Evolutionary conservation across 2,888 invertebrate species (phyloP).

Genomic region (Polylopha cassiicola): DNA sequence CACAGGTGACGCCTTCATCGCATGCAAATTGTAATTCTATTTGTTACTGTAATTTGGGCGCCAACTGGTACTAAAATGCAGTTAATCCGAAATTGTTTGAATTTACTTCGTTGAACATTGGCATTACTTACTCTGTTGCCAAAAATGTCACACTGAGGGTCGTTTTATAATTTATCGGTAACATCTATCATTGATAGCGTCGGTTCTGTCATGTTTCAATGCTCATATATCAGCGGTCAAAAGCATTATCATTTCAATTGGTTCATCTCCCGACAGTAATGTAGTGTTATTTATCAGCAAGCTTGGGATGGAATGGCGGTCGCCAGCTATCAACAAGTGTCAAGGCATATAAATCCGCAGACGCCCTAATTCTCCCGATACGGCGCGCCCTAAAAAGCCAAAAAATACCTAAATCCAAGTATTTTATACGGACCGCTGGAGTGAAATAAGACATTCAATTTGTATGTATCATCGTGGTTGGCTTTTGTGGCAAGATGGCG

Average conservation of each 20-base stretch:
- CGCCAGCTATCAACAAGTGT: constrained; percentile 68
- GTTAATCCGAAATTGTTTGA: constrained; percentile 9
- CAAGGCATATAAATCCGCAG: constrained; percentile 52
- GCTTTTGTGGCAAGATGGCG: constrained; percentile 18
- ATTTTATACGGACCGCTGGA: constrained; percentile 27
- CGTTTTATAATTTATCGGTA: no score
- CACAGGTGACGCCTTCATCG: constrained; percentile 17
- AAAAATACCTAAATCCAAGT: constrained; percentile 27
- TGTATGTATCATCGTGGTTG: constrained; percentile 24
- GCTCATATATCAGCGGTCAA: constrained; percentile 14
- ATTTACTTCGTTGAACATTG: no score
- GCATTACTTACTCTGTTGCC: no score
- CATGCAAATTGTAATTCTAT: constrained; percentile 19
- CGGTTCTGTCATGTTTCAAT: constrained; percentile 14
- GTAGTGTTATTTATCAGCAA: constrained; percentile 49
- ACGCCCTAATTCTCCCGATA: constrained; percentile 28
- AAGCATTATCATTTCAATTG: constrained; percentile 36
- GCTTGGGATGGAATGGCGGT: constrained; percentile 39
- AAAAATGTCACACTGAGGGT: no score
- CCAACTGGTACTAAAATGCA: constrained; percentile 10
- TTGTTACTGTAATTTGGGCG: constrained; percentile 18
- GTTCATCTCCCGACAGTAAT: constrained; percentile 33
- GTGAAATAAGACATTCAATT: constrained; percentile 34
- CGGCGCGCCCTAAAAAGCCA: constrained; percentile 20
- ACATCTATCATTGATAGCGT: no score